Conservation (phyloP, 1,140 invertebrate species). For the Heliothis subflexa region DNA sequence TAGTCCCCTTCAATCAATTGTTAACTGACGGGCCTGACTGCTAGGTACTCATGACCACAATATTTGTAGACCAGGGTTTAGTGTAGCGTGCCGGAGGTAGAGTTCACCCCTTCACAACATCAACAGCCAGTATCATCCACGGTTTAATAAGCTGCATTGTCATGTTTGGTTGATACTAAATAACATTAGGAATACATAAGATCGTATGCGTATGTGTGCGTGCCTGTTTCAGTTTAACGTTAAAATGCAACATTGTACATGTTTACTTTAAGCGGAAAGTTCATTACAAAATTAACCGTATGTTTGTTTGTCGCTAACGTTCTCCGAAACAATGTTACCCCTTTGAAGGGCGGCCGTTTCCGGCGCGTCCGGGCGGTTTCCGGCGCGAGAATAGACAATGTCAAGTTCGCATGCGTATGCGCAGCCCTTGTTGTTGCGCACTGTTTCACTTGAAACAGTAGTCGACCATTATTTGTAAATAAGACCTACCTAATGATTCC, state of each 20-base stretch:
- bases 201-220: background rate
- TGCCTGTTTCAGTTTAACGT: background rate
- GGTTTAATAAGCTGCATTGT: too few relatives aligned
- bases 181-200: background rate
- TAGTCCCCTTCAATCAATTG: too few relatives aligned
- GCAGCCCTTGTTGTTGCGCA: slow-evolving; percentile 39
- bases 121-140: too few relatives aligned
- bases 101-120: too few relatives aligned
- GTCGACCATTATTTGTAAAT: background rate
- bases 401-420: slow-evolving; percentile 65
- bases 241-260: slow-evolving; percentile 37
- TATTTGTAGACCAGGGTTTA: too few relatives aligned
- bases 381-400: slow-evolving; percentile 67
- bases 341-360: slow-evolving; percentile 61
- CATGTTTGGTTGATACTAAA: background rate
- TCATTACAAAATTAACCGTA: slow-evolving; percentile 41
- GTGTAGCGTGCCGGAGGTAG: too few relatives aligned
- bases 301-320: slow-evolving; percentile 49
- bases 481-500: too few relatives aligned
- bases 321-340: slow-evolving; percentile 73
- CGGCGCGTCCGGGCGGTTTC: slow-evolving; percentile 53
- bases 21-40: too few relatives aligned
- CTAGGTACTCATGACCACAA: too few relatives aligned
- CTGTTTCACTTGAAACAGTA: slow-evolving; percentile 17
- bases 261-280: slow-evolving; percentile 33